A percentile compares a stretch with the other conserved stretches of the same genome.
Conservation (phyloP, 2,113 vertebrate species). For the Patagioenas fasciata region DNA sequence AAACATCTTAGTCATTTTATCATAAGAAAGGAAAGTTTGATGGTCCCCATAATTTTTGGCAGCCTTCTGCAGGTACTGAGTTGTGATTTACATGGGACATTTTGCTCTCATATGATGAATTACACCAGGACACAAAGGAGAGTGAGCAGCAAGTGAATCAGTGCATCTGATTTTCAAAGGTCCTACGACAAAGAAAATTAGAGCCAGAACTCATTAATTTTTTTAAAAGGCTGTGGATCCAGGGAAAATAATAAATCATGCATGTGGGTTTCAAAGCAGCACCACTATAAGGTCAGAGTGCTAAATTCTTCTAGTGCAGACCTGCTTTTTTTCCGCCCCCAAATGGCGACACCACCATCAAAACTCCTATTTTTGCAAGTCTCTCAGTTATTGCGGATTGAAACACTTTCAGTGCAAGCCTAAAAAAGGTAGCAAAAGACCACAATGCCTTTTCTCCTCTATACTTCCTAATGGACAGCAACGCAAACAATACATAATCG, state of each 20-base stretch:
- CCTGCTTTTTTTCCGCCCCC: not conserved
- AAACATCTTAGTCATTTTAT: not conserved
- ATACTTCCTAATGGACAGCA: conserved; percentile 25
- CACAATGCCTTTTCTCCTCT: not conserved
- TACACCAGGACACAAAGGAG: not conserved
- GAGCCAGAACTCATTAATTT: not conserved
- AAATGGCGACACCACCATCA: not conserved
- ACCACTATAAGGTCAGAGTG: not conserved
- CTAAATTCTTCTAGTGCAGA: not conserved
- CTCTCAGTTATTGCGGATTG: not conserved
- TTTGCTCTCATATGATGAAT: not conserved
- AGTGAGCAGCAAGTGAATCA: not conserved
- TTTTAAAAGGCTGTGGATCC: not conserved
- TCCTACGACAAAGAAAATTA: not conserved
- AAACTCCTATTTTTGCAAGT: not conserved
- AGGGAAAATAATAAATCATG: not conserved
- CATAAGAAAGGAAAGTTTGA: not conserved
- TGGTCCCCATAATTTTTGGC: not conserved
- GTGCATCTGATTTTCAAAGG: not conserved
- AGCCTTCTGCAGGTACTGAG: not conserved
- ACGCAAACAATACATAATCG: conserved; percentile 42
- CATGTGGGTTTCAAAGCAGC: not conserved
- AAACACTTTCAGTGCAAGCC: not conserved
- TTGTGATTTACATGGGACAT: conserved; percentile 31
- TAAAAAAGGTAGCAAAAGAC: not conserved